These are phyloP conservation scores for Chloromyia formosa DNA, from an alignment of 2,888 invertebrate genomes.

Conservation along the genomic window DNA sequence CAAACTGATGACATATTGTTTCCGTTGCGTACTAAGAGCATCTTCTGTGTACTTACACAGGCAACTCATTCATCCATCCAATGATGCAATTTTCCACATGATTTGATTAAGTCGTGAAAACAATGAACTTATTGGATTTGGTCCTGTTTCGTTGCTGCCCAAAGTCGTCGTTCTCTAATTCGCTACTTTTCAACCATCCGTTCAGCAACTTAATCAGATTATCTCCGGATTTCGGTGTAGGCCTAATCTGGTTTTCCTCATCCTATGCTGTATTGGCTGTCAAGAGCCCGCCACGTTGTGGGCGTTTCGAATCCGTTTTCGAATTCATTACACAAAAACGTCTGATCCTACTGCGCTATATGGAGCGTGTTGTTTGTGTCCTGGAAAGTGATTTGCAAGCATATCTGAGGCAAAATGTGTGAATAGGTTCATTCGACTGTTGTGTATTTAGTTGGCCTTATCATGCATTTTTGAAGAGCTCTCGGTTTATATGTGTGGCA, in stretches of 20 bases:
- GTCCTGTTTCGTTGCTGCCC: slow-evolving; percentile 19
- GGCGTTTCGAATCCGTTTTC: slow-evolving; percentile 7
- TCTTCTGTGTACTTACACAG: slow-evolving; percentile 46
- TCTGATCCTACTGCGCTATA: too few relatives aligned
- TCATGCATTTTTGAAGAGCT: slow-evolving; percentile 31
- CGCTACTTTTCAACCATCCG: slow-evolving; percentile 23
- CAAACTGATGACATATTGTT: too few relatives aligned
- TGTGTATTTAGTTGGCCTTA: slow-evolving; percentile 35
- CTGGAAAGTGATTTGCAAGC: neutral
- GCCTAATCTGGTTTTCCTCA: slow-evolving; percentile 26
- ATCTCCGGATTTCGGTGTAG: slow-evolving; percentile 30
- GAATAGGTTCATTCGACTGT: slow-evolving; percentile 29
- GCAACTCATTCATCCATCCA: slow-evolving; percentile 29
- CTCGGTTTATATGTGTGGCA: slow-evolving; percentile 5
- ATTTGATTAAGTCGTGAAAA: slow-evolving; percentile 41
- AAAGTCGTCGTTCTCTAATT: slow-evolving; percentile 34
- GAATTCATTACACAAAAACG: neutral
- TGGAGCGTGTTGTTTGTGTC: neutral
- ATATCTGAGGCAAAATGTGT: slow-evolving; percentile 29
- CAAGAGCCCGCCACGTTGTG: neutral
- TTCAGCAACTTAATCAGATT: slow-evolving; percentile 40
- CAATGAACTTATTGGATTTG: slow-evolving; percentile 35
- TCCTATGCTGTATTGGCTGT: too few relatives aligned
- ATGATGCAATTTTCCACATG: slow-evolving; percentile 37
- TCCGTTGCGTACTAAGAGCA: too few relatives aligned